A percentile compares a stretch with the other conserved stretches of the same genome.
These are phyloP conservation scores for Hydroisotoma schaefferi DNA, from an alignment of 2,888 invertebrate species.

Conservation along the genomic window DNA sequence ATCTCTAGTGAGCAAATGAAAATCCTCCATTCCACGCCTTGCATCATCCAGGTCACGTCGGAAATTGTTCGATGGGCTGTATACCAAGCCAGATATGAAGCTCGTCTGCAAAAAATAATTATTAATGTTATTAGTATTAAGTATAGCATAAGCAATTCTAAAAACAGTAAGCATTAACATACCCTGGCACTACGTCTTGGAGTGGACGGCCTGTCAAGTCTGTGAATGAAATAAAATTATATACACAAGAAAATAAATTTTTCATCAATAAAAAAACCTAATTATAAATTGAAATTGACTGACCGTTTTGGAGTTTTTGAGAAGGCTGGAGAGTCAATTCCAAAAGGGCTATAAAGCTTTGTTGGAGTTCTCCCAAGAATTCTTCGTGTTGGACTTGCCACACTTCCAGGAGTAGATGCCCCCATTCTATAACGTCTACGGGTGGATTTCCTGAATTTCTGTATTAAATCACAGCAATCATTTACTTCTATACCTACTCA, in stretches of 20 bases:
- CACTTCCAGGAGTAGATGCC: constrained; percentile 39
- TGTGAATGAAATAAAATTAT: constrained; percentile 6
- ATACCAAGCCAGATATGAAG: constrained; percentile 20
- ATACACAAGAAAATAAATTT: constrained; percentile 7
- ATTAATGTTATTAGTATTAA: too few relatives aligned
- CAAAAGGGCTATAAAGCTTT: constrained; percentile 71
- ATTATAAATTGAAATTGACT: background rate
- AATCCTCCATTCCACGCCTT: constrained; percentile 30
- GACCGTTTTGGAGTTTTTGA: constrained; percentile 41
- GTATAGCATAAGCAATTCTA: too few relatives aligned
- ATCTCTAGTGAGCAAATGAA: constrained; percentile 35
- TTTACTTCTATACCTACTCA: background rate
- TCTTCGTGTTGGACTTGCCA: constrained; percentile 46
- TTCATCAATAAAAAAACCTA: background rate
- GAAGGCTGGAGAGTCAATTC: constrained; percentile 64
- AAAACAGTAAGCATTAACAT: too few relatives aligned
- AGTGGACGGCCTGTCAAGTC: constrained; percentile 32
- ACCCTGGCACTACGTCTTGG: constrained; percentile 32
- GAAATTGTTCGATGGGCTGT: constrained; percentile 41
- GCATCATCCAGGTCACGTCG: constrained; percentile 27
- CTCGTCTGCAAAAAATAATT: constrained; percentile 18
- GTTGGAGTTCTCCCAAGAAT: constrained; percentile 64
- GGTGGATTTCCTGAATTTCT: constrained; percentile 60
- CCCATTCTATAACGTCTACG: constrained; percentile 55
- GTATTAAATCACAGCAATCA: background rate